Conservation (phyloP, 2,888 invertebrate species). For the Euclidia mi region DNA sequence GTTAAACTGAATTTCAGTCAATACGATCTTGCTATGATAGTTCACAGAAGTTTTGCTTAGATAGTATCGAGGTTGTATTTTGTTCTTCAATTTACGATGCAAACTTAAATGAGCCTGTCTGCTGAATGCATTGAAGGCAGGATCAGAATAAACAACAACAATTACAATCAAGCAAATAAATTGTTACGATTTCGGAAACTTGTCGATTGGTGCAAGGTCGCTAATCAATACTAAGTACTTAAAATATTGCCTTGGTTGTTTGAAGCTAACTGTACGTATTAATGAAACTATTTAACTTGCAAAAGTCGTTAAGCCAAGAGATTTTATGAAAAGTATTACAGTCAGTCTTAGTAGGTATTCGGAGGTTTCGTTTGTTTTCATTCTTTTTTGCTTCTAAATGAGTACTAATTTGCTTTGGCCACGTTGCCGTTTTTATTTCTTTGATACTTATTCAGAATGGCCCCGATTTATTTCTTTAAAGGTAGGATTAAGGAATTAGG, state of each 20-base stretch:
- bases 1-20: no score
- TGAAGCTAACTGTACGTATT: conserved; percentile 48
- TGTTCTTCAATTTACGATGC: no score
- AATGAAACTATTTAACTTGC: conserved; percentile 56
- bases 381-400: conserved; percentile 7
- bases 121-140: no score
- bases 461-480: neutral
- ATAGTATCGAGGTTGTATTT: no score
- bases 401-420: neutral
- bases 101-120: no score
- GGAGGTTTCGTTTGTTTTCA: conserved; percentile 15
- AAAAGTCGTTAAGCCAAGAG: conserved; percentile 55
- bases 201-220: no score
- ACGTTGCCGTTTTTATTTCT: conserved; percentile 1
- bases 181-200: neutral
- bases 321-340: conserved; percentile 61
- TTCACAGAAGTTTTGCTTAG: no score
- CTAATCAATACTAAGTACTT: conserved; percentile 43
- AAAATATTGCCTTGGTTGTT: conserved; percentile 39
- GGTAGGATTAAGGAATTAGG: no score
- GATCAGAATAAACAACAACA: no score
- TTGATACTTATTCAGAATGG: neutral
- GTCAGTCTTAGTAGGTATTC: conserved; percentile 35
- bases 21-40: no score
- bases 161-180: no score